Conservation (phyloP, 2,113 vertebrate species). For the Phasianus colchicus region DNA sequence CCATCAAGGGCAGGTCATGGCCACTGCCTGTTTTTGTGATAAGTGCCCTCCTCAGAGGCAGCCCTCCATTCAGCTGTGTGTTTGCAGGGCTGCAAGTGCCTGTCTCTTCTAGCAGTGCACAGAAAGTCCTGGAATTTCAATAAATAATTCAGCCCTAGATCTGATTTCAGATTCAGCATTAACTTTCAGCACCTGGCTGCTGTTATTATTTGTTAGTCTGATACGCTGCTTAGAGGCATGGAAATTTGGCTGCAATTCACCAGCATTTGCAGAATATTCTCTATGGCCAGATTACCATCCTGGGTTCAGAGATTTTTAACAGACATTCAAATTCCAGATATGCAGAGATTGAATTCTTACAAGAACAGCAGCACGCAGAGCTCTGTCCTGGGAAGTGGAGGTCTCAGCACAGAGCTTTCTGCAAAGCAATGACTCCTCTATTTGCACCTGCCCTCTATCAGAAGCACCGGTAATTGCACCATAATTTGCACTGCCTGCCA, state of each 20-base stretch:
- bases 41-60: neutral
- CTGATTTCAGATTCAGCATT: slow-evolving; percentile 73
- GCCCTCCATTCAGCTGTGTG: neutral
- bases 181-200: slow-evolving; percentile 77
- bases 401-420: neutral
- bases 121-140: slow-evolving; percentile 83
- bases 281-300: slow-evolving; percentile 13
- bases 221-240: slow-evolving; percentile 21
- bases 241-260: slow-evolving; percentile 71
- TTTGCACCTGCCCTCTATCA: neutral
- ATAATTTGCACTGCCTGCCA: slow-evolving; percentile 23
- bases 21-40: accelerated
- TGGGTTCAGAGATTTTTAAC: slow-evolving; percentile 45
- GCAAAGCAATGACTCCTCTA: neutral
- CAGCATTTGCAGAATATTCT: slow-evolving; percentile 41
- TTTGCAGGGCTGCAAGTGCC: neutral
- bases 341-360: slow-evolving; percentile 30
- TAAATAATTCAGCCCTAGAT: slow-evolving; percentile 82
- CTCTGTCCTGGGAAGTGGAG: neutral
- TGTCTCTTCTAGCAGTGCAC: slow-evolving; percentile 37
- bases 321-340: slow-evolving; percentile 47
- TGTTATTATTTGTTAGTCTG: slow-evolving; percentile 44
- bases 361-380: neutral
- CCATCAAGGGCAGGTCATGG: neutral
- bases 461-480: slow-evolving; percentile 27